Percentiles rank a stretch among this genome's conserved stretches.
Conservation (phyloP, 2,113 vertebrate genomes). For the Petromus typicus region DNA sequence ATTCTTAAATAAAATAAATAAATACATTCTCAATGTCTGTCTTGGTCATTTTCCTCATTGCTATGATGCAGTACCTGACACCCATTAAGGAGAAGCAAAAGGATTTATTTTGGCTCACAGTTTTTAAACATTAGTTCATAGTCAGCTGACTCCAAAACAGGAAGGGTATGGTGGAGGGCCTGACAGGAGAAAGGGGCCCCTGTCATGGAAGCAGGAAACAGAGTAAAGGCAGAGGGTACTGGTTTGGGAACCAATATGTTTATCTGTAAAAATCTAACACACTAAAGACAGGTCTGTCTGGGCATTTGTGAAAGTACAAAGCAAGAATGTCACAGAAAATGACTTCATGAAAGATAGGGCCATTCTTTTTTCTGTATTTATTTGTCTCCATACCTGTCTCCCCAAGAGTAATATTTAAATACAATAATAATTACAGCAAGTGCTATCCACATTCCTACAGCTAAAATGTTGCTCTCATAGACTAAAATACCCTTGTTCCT, state of each 20-base stretch:
- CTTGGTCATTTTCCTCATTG: not conserved
- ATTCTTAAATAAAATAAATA: not conserved
- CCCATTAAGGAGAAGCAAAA: not conserved
- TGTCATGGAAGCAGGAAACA: not conserved
- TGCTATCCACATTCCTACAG: not conserved
- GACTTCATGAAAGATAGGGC: not conserved
- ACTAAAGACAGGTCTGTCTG: not conserved
- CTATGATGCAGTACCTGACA: not conserved
- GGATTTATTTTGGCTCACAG: not conserved
- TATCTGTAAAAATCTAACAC: not conserved
- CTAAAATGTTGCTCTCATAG: not conserved
- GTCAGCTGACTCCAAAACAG: not conserved
- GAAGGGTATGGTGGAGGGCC: too few species aligned
- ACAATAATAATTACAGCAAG: not conserved
- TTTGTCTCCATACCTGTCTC: not conserved
- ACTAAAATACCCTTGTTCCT: rapidly evolving
- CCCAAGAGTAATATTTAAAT: not conserved
- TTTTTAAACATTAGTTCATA: not conserved
- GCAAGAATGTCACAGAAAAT: not conserved
- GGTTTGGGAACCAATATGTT: not conserved
- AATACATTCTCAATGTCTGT: not conserved
- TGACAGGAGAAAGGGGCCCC: not conserved
- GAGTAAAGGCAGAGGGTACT: not conserved
- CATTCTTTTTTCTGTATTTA: not conserved
- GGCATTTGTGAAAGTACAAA: not conserved